Conservation (phyloP, 2,888 invertebrate species). For the Eupithecia subumbrata region DNA sequence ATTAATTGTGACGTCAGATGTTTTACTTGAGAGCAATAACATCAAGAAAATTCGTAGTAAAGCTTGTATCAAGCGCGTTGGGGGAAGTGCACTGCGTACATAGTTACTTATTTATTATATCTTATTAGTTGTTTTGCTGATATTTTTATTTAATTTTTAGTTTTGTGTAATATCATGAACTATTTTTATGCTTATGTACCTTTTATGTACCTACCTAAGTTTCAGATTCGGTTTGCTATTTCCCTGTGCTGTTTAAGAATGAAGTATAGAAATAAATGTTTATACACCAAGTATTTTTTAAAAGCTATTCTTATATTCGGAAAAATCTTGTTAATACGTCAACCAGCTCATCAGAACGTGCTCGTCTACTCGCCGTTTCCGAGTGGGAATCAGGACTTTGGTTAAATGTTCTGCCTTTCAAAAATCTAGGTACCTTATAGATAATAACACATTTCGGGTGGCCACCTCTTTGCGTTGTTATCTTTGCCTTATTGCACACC, state of each 20-base stretch:
- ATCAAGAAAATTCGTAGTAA: conserved; percentile 1
- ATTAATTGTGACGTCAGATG: conserved; percentile 33
- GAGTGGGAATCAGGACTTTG: too few relatives aligned
- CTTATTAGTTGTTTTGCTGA: not conserved
- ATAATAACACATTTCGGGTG: too few relatives aligned
- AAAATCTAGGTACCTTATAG: too few relatives aligned
- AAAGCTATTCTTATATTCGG: too few relatives aligned
- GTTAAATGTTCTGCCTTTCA: too few relatives aligned
- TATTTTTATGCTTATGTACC: not conserved
- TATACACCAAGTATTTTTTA: too few relatives aligned
- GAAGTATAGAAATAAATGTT: too few relatives aligned
- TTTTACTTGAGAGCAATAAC: not conserved
- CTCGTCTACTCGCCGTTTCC: too few relatives aligned
- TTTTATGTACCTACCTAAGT: not conserved
- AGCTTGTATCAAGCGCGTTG: not conserved
- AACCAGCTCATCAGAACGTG: too few relatives aligned
- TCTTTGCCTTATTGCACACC: too few relatives aligned
- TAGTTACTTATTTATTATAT: not conserved
- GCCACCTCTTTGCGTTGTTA: too few relatives aligned
- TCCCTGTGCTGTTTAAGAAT: not conserved
- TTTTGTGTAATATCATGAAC: not conserved
- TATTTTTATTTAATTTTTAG: not conserved
- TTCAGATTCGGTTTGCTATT: not conserved
- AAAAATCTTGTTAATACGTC: too few relatives aligned
- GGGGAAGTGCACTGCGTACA: not conserved